Percentiles rank a stretch among this genome's conserved stretches.
These are phyloP conservation scores for Trichosurus vulpecula DNA, from an alignment of 2,797 vertebrate species.

Conservation along the genomic window DNA sequence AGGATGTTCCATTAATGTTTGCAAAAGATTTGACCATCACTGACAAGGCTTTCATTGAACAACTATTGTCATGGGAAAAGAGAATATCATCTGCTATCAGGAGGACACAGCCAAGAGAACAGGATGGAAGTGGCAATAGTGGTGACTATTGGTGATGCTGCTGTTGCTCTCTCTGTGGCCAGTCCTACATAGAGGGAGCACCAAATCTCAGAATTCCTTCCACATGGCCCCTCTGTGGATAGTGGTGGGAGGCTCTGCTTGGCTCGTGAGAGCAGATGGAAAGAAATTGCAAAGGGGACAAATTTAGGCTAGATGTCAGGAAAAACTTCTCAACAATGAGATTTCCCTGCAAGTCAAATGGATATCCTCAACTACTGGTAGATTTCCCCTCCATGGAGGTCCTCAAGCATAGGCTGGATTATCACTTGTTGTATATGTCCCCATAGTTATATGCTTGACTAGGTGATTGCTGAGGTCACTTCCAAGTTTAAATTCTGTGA, in stretches of 20 bases:
- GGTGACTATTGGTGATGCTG: background rate
- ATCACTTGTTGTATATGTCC: background rate
- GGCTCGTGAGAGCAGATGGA: background rate
- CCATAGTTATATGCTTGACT: background rate
- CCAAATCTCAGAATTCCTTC: background rate
- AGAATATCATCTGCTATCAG: background rate
- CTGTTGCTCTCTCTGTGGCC: background rate
- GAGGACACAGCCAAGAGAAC: background rate
- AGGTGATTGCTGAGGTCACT: background rate
- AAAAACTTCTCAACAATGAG: background rate
- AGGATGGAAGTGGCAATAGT: background rate
- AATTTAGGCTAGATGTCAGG: background rate
- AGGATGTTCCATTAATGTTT: background rate
- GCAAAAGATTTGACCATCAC: background rate
- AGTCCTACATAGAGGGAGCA: background rate
- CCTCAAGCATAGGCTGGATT: background rate
- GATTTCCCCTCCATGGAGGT: background rate
- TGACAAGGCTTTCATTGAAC: background rate
- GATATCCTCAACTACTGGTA: background rate
- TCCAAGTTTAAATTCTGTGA: background rate
- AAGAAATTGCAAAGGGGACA: background rate
- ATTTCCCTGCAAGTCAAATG: background rate
- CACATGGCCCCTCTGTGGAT: background rate
- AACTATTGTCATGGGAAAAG: background rate
- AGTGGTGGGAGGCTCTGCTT: background rate